These are phyloP conservation scores for Mastacembelus armatus DNA, from an alignment of 2,797 vertebrate genomes.

Conservation along the genomic window DNA sequence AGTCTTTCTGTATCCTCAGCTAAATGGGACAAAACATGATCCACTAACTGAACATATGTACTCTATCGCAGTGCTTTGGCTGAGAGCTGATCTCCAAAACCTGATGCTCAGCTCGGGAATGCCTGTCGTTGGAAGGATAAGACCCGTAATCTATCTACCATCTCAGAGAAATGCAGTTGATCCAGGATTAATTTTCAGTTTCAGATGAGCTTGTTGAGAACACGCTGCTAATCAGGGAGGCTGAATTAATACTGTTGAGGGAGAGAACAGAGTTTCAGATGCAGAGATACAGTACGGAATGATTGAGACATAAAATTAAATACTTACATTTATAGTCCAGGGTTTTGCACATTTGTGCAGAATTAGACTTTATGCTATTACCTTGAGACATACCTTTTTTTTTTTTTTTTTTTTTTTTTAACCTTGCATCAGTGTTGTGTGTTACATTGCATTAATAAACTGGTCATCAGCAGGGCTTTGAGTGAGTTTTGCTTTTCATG, in stretches of 20 bases:
- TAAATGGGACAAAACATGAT: constrained; percentile 43
- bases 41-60: constrained; percentile 8
- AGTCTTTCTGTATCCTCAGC: constrained; percentile 35
- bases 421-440: not conserved
- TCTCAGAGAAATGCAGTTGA: constrained; percentile 39
- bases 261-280: constrained; percentile 14
- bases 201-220: constrained; percentile 23
- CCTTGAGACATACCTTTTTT: not conserved
- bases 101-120: not conserved
- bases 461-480: constrained; percentile 1
- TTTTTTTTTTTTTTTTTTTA: not conserved
- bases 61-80: not conserved
- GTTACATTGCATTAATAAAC: constrained; percentile 19
- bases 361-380: not conserved
- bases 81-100: constrained; percentile 3
- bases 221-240: constrained; percentile 25
- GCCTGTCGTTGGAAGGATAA: constrained; percentile 20
- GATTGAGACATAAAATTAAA: too few species aligned
- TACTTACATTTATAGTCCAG: not conserved
- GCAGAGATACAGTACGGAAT: not conserved
- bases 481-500: constrained; percentile 12
- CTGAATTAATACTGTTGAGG: constrained; percentile 26
- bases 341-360: not conserved
- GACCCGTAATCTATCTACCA: constrained; percentile 39
- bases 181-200: constrained; percentile 49